Evolutionary conservation across 2,888 invertebrate species (phyloP).

Genomic region (Carabus problematicus): DNA sequence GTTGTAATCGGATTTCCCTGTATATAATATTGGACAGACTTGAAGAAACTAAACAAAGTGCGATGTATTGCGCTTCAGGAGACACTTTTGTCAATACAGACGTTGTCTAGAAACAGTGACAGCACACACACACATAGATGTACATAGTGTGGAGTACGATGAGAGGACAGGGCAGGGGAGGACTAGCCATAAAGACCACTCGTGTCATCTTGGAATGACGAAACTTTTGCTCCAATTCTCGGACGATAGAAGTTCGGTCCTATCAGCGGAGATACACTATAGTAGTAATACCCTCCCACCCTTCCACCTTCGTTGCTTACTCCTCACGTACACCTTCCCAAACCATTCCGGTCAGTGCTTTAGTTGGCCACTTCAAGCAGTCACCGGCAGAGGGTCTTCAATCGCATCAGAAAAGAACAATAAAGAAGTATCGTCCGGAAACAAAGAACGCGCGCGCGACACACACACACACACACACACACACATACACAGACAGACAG

Average conservation of each 20-base stretch:
- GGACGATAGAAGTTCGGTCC: conserved; percentile 1
- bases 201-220: conserved; percentile 66
- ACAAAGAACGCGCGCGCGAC: conserved; percentile 39
- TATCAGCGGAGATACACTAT: neutral
- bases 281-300: conserved; percentile 1
- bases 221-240: conserved; percentile 63
- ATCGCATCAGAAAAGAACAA: conserved; percentile 43
- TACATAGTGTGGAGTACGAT: conserved; percentile 42
- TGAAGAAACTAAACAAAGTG: conserved; percentile 48
- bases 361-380: conserved; percentile 20
- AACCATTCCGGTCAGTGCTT: conserved; percentile 25
- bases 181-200: conserved; percentile 65
- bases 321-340: neutral
- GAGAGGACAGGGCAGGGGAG: conserved; percentile 45
- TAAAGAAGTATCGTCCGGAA: conserved; percentile 45
- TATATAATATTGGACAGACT: conserved; percentile 49
- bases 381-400: conserved; percentile 30
- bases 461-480: conserved; percentile 27
- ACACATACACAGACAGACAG: neutral
- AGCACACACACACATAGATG: neutral
- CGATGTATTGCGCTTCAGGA: conserved; percentile 58
- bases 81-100: conserved; percentile 64
- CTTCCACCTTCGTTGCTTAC: neutral
- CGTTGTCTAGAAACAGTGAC: conserved; percentile 34
- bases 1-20: conserved; percentile 56